Percentiles rank a stretch among this genome's conserved stretches.
These are phyloP conservation scores for Girardinichthys multiradiatus DNA, from an alignment of 2,113 vertebrate species.

Conservation along the genomic window DNA sequence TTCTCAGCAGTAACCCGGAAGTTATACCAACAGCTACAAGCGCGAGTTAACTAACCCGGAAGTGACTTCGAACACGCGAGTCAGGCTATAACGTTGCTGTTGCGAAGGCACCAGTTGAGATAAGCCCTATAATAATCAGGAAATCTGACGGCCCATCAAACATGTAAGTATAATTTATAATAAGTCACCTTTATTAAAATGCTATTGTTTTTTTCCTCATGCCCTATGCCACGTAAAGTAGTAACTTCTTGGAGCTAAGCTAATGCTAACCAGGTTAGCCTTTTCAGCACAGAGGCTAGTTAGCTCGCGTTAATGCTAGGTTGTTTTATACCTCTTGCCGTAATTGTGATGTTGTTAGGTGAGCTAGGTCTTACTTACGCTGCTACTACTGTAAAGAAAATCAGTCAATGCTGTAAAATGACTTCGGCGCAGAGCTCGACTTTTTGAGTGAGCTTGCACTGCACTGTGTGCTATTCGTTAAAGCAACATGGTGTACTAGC, in stretches of 20 bases:
- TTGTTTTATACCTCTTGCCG: not conserved
- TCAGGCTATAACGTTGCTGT: slow-evolving; percentile 14
- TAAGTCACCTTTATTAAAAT: fast-evolving
- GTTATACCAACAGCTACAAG: not conserved
- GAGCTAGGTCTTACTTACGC: not conserved
- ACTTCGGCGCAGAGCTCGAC: too few species aligned
- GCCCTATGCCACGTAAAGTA: too few species aligned
- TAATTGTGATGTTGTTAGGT: not conserved
- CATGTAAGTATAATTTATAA: slow-evolving; percentile 53
- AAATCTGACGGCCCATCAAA: not conserved
- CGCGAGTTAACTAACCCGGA: slow-evolving; percentile 53
- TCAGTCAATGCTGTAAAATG: too few species aligned
- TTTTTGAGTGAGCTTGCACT: too few species aligned
- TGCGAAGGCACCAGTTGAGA: slow-evolving; percentile 10
- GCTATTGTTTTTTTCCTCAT: not conserved
- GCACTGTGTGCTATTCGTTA: too few species aligned
- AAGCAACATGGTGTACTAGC: too few species aligned
- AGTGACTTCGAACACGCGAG: slow-evolving; percentile 42
- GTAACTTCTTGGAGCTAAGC: not conserved
- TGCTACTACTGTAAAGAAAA: not conserved
- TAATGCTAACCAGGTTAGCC: slow-evolving; percentile 24
- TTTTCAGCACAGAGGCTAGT: not conserved
- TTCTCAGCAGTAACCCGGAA: slow-evolving; percentile 50
- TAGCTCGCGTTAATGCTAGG: not conserved
- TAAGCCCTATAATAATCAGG: not conserved